Conservation (phyloP, 30 jellyfish, hydroid and myxozoan species). For the Aurelia coerulea region DNA sequence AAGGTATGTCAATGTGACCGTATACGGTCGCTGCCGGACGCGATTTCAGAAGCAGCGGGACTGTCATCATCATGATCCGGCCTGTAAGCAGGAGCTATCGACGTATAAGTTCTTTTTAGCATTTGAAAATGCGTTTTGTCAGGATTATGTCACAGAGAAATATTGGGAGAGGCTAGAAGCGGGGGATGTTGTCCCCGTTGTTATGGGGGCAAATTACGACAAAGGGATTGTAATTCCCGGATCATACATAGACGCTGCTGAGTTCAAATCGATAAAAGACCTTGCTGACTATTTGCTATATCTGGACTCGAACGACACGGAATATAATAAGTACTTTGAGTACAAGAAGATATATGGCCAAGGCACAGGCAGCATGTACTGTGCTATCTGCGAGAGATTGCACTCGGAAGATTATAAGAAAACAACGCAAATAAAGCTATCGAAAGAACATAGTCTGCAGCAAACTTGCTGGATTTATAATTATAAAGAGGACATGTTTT, state of each 20-base stretch:
- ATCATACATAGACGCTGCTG: slow-evolving; percentile 79
- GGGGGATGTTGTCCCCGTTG: slow-evolving; percentile 82
- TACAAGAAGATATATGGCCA: slow-evolving; percentile 61
- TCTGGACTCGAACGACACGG: slow-evolving; percentile 76
- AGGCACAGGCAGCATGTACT: slow-evolving; percentile 7
- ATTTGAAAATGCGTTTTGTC: slow-evolving; percentile 90
- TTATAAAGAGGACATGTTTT: slow-evolving; percentile 3
- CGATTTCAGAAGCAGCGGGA: slow-evolving; percentile 58
- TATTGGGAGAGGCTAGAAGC: slow-evolving; percentile 71
- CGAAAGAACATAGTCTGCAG: slow-evolving; percentile 23
- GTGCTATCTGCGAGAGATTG: slow-evolving; percentile 33
- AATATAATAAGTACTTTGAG: slow-evolving; percentile 78
- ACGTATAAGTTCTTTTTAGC: slow-evolving; percentile 83
- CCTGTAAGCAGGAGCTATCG: slow-evolving; percentile 60
- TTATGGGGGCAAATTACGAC: slow-evolving; percentile 90
- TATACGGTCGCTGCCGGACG: slow-evolving; percentile 84
- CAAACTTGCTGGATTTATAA: slow-evolving; percentile 14
- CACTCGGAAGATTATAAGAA: slow-evolving; percentile 4
- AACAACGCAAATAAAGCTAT: slow-evolving; percentile 1
- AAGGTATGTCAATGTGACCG: slow-evolving; percentile 80
- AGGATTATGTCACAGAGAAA: slow-evolving; percentile 95
- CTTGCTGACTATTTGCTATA: slow-evolving; percentile 82
- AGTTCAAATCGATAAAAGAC: slow-evolving; percentile 75
- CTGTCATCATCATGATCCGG: slow-evolving; percentile 51
- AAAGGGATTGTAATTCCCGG: slow-evolving; percentile 75